Base-by-base conservation (phyloP, 2,888 invertebrate species). In the Eupithecia exiguata region DNA sequence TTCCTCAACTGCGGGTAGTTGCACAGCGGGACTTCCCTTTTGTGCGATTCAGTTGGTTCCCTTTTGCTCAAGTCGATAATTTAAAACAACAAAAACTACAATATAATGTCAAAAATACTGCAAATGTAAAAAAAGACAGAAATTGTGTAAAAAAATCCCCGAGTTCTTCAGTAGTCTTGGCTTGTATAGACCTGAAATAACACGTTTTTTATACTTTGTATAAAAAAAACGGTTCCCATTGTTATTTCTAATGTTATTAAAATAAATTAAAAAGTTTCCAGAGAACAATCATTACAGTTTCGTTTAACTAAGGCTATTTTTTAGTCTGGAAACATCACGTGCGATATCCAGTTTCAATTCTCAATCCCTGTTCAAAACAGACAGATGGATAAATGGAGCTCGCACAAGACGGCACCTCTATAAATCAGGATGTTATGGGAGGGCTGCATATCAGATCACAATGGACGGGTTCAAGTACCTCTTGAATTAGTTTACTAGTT, bases 401-500 rank as follows among this genome's bases (percentile, higher is more conserved):
- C 30, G 46, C 35, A 18, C 25, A 73, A 67, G 73, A 73, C 58
- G n/a, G 16, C 18, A 62, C 67, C 71, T 38, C 69, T 66, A 71
- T 71, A 74, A 74, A 71, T 74, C 74, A 69, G 69, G 58, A 69
- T 25, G 43, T 69, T 69, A 69, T 69, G 35, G 71, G 46, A 36
- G 35, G 61, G 67, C 21, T 49, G 68, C 70, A 73, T 70, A 74
- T 74, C 74, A 61, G 66, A 40, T 40, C 40, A 40, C 66, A 66
- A 25, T 66, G 66, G 65, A 36, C 14, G 16, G n/a, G 40, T 21
- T 40, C n/a, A 43, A 21, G 66, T 18, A 66, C 40, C 40, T 66
- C 66, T 66, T 16, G 25, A 25, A 66, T 66, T 66, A 66, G 66
- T 66, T 66, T 66, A 21, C 3, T 66, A 12, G 25, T 66, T 66